Evolutionary conservation across 2,113 vertebrate genomes (phyloP), one percentile per base, ranked within the genome.

Genomic region (Tyrannus savana): DNA sequence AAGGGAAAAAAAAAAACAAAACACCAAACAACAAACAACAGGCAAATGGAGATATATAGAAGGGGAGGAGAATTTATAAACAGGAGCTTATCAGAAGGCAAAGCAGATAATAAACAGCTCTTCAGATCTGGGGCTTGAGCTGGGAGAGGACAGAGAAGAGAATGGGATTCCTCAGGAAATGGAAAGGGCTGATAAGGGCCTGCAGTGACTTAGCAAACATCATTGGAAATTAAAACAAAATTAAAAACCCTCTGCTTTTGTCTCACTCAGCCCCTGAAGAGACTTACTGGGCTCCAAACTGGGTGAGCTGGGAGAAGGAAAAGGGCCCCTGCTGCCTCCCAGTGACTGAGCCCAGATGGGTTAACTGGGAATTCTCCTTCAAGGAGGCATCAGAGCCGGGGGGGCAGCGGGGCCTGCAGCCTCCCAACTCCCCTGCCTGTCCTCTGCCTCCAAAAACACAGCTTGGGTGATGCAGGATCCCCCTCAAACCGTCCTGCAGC

Each of bases 21-120:
- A n/a, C n/a, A n/a, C 5, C 11, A 24, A 37, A 37, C 35, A 47
- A 47, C 35, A 7, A 6, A 19, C 33, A 14, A 33, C 1, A 12
- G 46, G 27, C 72, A 80, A 87, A 92, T 19, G 73, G 81, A 93
- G 94, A 95, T 89, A 52, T 64, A 76, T 14, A 68, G 59, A 50
- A 62, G 56, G 62, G 67, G 82, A 95, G 58, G 84, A 2, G 53
- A 89, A 94, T 91, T 95, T 92, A 93, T 95, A 89, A 96, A 72
- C 89, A 72, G 91, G 89, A 91, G 80, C 91, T 97, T 95, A 97
- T 96, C 94, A 78, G 87, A 35, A 95, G 73, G 91, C 56, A 82
- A 68, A 78, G 93, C 68, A 91, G 95, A 95, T 95, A 88, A 92
- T 66, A 84, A 95, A 60, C 86, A 92, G 89, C 80, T 94, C 91